Percentiles rank a stretch among this genome's conserved stretches.
Conservation (phyloP, 35 echinoderm and acorn worm species). For the Stichopus chloronotus region DNA sequence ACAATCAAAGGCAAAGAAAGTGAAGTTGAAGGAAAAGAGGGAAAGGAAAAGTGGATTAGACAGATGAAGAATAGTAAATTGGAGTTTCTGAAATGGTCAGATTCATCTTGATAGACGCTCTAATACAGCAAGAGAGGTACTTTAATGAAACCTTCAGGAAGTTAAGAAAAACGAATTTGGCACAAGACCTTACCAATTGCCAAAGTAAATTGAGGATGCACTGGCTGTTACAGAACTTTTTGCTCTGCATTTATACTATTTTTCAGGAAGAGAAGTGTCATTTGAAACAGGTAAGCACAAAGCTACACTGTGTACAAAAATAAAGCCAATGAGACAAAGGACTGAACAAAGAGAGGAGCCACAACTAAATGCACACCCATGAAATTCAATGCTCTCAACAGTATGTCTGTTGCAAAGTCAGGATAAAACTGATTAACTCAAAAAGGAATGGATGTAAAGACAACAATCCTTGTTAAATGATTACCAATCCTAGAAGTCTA, state of each 20-base stretch:
- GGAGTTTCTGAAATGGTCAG: neutral
- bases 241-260: too few relatives aligned
- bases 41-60: neutral
- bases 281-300: neutral
- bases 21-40: neutral
- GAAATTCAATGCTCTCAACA: neutral
- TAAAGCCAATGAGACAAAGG: neutral
- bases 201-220: neutral
- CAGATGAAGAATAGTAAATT: neutral
- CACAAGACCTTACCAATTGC: neutral
- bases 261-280: neutral
- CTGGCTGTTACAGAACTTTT: too few relatives aligned
- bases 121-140: too few relatives aligned
- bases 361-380: neutral
- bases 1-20: neutral
- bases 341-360: neutral
- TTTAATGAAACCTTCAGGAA: neutral
- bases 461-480: too few relatives aligned
- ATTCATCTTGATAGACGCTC: neutral
- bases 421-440: too few relatives aligned
- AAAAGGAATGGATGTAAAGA: too few relatives aligned
- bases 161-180: neutral
- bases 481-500: too few relatives aligned
- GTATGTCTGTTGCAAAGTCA: neutral
- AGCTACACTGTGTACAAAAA: neutral